These are phyloP conservation scores for Corvus moneduloides DNA, from an alignment of 2,113 vertebrate genomes.

Conservation along the genomic window DNA sequence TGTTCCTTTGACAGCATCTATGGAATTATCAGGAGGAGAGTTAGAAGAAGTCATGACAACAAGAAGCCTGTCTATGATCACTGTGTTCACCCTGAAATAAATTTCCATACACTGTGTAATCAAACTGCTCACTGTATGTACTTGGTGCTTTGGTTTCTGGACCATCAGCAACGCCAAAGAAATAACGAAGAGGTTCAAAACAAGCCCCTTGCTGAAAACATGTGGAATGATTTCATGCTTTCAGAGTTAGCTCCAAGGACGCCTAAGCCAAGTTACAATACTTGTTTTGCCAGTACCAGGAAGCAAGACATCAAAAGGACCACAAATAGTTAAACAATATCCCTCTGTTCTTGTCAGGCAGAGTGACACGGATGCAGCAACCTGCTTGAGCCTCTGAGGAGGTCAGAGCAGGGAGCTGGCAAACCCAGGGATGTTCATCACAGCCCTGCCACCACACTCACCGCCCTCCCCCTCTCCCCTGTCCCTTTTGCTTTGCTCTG, in stretches of 20 bases:
- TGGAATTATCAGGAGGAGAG: background rate
- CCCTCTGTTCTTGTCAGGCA: background rate
- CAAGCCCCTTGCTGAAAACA: background rate
- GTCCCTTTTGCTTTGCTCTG: background rate
- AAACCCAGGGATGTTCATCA: background rate
- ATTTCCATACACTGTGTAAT: background rate
- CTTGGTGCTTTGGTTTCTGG: background rate
- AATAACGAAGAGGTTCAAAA: background rate
- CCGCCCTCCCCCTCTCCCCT: background rate
- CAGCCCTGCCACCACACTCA: background rate
- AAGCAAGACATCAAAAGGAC: slow-evolving; percentile 15
- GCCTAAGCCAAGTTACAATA: background rate
- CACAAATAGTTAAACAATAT: slow-evolving; percentile 15
- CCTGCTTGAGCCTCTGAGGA: background rate
- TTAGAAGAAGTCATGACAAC: background rate
- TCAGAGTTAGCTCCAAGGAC: background rate
- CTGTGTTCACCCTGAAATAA: background rate
- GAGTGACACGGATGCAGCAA: background rate
- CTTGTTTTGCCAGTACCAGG: background rate
- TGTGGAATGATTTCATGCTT: background rate
- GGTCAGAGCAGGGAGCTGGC: background rate
- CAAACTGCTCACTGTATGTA: background rate
- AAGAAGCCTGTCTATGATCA: rapidly evolving
- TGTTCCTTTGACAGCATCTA: background rate
- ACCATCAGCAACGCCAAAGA: background rate